A percentile compares a stretch with the other conserved stretches of the same genome.
phyloP scores from a whole-genome alignment of 1,140 invertebrate genomes.

The Callitettix versicolor region DNA sequence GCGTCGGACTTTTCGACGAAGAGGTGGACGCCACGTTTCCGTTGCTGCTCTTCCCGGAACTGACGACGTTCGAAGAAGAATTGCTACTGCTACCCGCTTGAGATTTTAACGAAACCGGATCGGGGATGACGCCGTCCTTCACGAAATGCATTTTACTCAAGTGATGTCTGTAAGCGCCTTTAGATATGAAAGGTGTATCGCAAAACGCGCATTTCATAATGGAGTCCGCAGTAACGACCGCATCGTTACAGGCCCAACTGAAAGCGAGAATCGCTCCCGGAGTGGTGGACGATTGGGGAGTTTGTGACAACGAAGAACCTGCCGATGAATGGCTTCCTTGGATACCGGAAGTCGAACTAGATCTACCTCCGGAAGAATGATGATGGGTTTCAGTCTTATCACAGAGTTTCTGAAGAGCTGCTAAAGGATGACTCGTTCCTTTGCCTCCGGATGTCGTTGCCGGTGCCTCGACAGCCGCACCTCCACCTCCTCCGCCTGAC shows the following conservation, averaged over 20 bases:
- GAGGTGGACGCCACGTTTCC: constrained; percentile 25
- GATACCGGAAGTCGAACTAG: constrained; percentile 17
- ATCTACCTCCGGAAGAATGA: constrained; percentile 16
- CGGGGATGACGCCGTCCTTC: constrained; percentile 76
- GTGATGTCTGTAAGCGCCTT: constrained; percentile 92
- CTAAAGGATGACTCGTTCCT: constrained; percentile 73
- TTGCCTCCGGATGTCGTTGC: constrained; percentile 41
- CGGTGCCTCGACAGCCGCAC: constrained; percentile 30
- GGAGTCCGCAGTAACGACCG: constrained; percentile 71
- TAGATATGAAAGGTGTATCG: constrained; percentile 91
- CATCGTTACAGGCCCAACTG: constrained; percentile 88
- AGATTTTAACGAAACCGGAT: constrained; percentile 47
- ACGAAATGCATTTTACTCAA: constrained; percentile 94
- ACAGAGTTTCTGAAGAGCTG: constrained; percentile 86
- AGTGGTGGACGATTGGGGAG: constrained; percentile 38
- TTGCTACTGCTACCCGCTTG: constrained; percentile 28
- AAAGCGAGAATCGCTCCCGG: constrained; percentile 79
- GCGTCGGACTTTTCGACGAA: constrained; percentile 36
- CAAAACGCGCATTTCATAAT: constrained; percentile 94
- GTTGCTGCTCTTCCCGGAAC: constrained; percentile 19
- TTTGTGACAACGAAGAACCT: constrained; percentile 27
- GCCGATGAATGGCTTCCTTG: constrained; percentile 24
- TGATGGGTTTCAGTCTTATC: constrained; percentile 80
- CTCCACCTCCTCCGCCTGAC: constrained; percentile 40
- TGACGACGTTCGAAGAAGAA: constrained; percentile 27